Evolutionary conservation across 2,113 vertebrate species (phyloP).

Genomic region (Nanorana parkeri): DNA sequence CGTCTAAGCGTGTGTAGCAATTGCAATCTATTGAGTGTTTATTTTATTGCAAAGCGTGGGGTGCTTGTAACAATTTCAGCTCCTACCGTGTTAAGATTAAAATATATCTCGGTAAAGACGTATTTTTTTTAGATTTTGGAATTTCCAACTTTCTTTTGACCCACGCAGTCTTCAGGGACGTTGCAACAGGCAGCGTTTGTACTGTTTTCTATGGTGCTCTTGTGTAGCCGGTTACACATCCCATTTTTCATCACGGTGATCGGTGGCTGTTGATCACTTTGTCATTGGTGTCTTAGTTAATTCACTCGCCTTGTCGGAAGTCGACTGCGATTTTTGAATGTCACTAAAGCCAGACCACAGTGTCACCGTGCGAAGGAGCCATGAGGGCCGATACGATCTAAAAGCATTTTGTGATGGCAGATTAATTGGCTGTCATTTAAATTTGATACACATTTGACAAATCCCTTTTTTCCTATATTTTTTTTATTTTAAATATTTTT

Average conservation of each 20-base stretch:
- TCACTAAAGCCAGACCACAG: neutral
- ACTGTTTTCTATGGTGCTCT: neutral
- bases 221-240: neutral
- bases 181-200: neutral
- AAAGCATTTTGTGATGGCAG: neutral
- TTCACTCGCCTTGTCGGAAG: neutral
- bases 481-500: too few relatives aligned
- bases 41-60: too few relatives aligned
- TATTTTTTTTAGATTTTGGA: too few relatives aligned
- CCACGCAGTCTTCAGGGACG: neutral
- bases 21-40: too few relatives aligned
- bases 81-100: too few relatives aligned
- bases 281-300: slow-evolving; percentile 8
- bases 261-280: neutral
- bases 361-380: neutral
- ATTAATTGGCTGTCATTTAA: neutral
- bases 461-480: neutral
- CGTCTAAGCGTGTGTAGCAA: too few relatives aligned
- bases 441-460: neutral
- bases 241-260: slow-evolving; percentile 22
- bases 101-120: too few relatives aligned
- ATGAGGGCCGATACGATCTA: neutral
- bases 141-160: slow-evolving; percentile 10
- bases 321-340: neutral
- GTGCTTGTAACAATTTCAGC: too few relatives aligned